phyloP scores from a whole-genome alignment of 2,113 vertebrate species.

The Hipposideros armiger region DNA sequence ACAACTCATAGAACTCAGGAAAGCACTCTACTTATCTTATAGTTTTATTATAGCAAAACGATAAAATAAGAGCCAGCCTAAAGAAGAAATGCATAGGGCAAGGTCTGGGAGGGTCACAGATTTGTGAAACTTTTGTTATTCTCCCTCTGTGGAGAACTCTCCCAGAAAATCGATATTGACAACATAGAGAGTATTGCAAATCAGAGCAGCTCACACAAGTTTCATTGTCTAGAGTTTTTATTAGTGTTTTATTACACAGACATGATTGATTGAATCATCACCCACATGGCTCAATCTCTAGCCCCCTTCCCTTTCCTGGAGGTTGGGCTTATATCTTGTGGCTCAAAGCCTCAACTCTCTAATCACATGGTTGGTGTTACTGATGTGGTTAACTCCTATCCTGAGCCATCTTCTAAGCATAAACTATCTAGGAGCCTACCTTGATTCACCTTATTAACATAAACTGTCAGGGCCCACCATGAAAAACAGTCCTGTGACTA shows the following conservation, averaged over 20 bases:
- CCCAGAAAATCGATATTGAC: background rate
- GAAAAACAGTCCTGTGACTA: background rate
- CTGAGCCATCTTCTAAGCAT: background rate
- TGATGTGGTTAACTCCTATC: background rate
- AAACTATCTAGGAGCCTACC: background rate
- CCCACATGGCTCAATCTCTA: background rate
- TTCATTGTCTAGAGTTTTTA: background rate
- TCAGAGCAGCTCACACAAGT: background rate
- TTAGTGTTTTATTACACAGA: background rate
- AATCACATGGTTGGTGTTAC: background rate
- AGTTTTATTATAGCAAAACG: conserved; percentile 15
- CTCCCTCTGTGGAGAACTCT: background rate
- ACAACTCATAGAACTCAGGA: background rate
- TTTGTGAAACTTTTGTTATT: background rate
- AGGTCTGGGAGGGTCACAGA: background rate
- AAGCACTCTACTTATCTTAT: background rate
- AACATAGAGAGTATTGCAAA: background rate
- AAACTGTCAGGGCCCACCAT: background rate
- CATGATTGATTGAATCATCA: background rate
- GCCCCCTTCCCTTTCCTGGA: background rate
- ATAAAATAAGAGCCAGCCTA: background rate
- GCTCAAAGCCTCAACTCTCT: background rate
- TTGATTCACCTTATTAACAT: background rate
- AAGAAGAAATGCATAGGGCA: background rate
- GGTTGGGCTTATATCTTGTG: background rate